These are phyloP conservation scores for Campylomormyrus tamandua DNA, from an alignment of 2,113 vertebrate species.

Conservation along the genomic window DNA sequence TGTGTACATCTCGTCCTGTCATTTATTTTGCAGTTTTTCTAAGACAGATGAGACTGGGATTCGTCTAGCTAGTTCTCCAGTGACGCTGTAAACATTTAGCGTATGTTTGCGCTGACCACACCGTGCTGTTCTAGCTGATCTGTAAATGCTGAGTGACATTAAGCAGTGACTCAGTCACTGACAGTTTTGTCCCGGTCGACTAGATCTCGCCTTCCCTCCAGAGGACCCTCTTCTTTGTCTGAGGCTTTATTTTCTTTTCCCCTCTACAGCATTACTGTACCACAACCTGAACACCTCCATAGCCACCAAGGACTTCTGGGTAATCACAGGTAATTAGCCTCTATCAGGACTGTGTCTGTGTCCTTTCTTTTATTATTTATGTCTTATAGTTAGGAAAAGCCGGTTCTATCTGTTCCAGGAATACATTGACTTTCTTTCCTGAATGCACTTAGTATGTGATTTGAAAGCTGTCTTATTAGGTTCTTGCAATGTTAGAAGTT, in stretches of 20 bases:
- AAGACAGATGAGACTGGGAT: not conserved
- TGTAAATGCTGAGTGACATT: not conserved
- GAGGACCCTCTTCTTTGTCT: not conserved
- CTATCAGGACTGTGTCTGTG: not conserved
- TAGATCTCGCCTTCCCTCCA: not conserved
- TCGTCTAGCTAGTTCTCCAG: not conserved
- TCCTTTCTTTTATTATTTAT: not conserved
- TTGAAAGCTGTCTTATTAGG: not conserved
- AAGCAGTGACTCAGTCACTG: not conserved
- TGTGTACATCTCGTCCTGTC: not conserved
- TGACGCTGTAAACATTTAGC: not conserved
- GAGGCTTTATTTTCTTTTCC: not conserved
- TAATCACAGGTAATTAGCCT: constrained; percentile 79
- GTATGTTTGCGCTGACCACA: not conserved
- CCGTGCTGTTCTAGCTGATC: not conserved
- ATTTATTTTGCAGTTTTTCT: not conserved
- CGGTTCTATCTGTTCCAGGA: not conserved
- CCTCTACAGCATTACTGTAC: constrained; percentile 80
- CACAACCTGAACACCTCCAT: constrained; percentile 89
- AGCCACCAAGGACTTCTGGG: constrained; percentile 88
- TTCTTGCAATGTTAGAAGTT: not conserved
- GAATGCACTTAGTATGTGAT: not conserved
- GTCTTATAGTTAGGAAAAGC: not conserved
- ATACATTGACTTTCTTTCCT: not conserved
- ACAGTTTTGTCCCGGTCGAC: not conserved